Percentiles rank a stretch among this genome's conserved stretches.
phyloP scores from a whole-genome alignment of 2,888 invertebrate species.

The Chloromyia formosa region DNA sequence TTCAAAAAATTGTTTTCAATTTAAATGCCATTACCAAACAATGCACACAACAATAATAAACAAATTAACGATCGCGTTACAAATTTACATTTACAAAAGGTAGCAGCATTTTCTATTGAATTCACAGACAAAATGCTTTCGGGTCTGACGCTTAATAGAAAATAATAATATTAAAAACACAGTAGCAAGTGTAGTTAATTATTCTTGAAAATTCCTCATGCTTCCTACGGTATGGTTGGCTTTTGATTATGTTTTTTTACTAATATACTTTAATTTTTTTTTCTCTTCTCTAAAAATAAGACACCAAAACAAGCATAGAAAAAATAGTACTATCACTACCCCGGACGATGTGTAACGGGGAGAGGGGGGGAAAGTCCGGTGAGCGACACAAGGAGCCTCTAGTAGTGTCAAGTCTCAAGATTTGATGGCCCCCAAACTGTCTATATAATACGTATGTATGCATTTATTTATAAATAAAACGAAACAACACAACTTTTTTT shows the following conservation, averaged over 20 bases:
- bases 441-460: background rate
- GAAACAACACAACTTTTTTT: slow-evolving; percentile 53
- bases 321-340: no score
- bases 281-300: slow-evolving; percentile 24
- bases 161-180: slow-evolving; percentile 36
- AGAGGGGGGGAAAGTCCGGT: no score
- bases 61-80: background rate
- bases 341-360: slow-evolving; percentile 51
- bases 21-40: slow-evolving; percentile 56
- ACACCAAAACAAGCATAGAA: slow-evolving; percentile 62
- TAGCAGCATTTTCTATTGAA: no score
- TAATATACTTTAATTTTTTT: slow-evolving; percentile 25
- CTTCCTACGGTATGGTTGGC: slow-evolving; percentile 41
- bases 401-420: no score
- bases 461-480: slow-evolving; percentile 49
- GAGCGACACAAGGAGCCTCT: no score
- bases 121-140: no score
- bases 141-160: no score
- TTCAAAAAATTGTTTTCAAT: slow-evolving; percentile 14
- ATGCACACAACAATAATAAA: slow-evolving; percentile 50
- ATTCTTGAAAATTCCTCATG: slow-evolving; percentile 44
- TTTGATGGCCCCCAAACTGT: slow-evolving; percentile 36
- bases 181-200: slow-evolving; percentile 49
- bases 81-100: no score
- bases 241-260: slow-evolving; percentile 32